phyloP scores from a whole-genome alignment of 1,140 invertebrate species.

The Pogonus chalceus region DNA sequence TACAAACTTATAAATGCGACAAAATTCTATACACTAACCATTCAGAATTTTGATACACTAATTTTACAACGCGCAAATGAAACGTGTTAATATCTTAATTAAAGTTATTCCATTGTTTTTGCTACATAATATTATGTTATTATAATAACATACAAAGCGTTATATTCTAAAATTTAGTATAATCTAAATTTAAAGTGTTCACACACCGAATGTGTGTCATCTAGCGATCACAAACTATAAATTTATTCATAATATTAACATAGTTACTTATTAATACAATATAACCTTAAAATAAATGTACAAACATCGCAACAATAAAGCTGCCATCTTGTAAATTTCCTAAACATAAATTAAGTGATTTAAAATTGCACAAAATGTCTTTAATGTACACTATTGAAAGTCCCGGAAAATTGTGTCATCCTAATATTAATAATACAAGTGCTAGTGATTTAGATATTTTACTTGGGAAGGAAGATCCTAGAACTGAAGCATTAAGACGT shows the following conservation, averaged over 20 bases:
- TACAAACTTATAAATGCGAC: too few species aligned
- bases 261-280: neutral
- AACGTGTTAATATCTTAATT: too few species aligned
- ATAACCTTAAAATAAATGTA: neutral
- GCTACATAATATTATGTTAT: too few species aligned
- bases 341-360: neutral
- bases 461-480: constrained; percentile 41
- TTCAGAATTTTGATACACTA: too few species aligned
- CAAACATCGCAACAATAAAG: neutral
- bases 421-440: neutral
- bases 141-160: too few species aligned
- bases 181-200: too few species aligned
- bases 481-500: constrained; percentile 47
- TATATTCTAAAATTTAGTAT: too few species aligned
- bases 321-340: neutral
- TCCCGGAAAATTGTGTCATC: neutral
- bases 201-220: too few species aligned
- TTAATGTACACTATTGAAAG: neutral
- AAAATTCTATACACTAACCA: too few species aligned
- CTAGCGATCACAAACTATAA: neutral
- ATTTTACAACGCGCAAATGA: too few species aligned
- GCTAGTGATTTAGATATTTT: constrained; percentile 13
- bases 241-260: neutral
- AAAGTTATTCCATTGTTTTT: too few species aligned
- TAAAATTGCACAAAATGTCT: neutral